Evolutionary conservation across 1,140 invertebrate genomes (phyloP).

Genomic region (Papilio helenus): DNA sequence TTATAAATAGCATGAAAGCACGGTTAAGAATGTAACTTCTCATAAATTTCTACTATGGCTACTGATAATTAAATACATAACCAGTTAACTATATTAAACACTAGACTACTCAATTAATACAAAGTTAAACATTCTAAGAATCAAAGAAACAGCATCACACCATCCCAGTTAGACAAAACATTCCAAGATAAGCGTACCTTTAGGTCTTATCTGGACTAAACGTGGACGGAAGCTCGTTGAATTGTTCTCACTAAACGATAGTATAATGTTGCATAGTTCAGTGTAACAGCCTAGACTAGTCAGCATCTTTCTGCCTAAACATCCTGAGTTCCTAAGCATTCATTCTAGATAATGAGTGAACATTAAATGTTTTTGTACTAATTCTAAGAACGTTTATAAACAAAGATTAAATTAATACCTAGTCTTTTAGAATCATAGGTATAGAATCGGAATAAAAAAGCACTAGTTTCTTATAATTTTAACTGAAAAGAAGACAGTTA

Average conservation of each 20-base stretch:
- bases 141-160: not conserved
- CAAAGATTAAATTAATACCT: not conserved
- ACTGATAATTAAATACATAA: not conserved
- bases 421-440: not conserved
- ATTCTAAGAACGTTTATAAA: not conserved
- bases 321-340: too few species aligned
- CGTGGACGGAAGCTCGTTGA: not conserved
- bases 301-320: not conserved
- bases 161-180: not conserved
- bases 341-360: not conserved
- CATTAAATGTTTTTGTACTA: not conserved
- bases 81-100: not conserved
- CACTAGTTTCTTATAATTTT: not conserved
- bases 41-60: too few species aligned
- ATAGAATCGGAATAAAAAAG: too few species aligned
- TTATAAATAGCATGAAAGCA: too few species aligned
- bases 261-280: slow-evolving; percentile 5
- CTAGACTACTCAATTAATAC: not conserved
- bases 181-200: not conserved
- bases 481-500: too few species aligned
- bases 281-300: not conserved
- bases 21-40: too few species aligned
- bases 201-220: not conserved
- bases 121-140: not conserved
- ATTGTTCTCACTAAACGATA: not conserved